phyloP scores from a whole-genome alignment of 2,113 vertebrate genomes.

The Hippocampus abdominalis region DNA sequence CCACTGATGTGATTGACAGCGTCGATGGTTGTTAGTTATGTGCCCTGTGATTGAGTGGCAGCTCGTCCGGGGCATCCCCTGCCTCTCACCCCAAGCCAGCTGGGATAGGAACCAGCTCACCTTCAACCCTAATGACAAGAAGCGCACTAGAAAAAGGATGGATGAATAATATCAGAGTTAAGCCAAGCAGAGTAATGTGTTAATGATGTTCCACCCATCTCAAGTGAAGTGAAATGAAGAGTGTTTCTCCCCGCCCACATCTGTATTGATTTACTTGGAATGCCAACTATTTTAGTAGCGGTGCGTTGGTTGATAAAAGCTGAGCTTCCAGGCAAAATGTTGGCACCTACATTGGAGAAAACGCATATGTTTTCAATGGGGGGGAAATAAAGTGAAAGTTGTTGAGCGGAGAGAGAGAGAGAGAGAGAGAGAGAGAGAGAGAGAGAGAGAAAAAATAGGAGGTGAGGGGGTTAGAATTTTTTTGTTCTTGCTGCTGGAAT shows the following conservation, averaged over 20 bases:
- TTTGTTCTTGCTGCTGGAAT: slow-evolving; percentile 35
- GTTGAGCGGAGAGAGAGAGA: slow-evolving; percentile 32
- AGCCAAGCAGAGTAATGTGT: background rate
- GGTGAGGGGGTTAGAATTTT: slow-evolving; percentile 50
- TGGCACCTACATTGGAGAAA: slow-evolving; percentile 50
- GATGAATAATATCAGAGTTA: background rate
- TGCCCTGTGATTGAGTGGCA: too few relatives aligned
- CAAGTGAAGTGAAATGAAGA: slow-evolving; percentile 16
- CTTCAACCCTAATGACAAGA: too few relatives aligned
- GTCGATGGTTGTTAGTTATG: too few relatives aligned
- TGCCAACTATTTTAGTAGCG: slow-evolving; percentile 57
- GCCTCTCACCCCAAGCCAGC: too few relatives aligned
- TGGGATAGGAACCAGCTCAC: too few relatives aligned
- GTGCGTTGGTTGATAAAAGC: slow-evolving; percentile 66
- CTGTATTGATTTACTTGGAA: slow-evolving; percentile 62
- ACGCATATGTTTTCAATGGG: slow-evolving; percentile 40
- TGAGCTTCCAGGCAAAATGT: slow-evolving; percentile 49
- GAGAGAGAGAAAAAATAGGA: slow-evolving; percentile 17
- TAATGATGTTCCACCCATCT: slow-evolving; percentile 8
- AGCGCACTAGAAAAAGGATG: background rate
- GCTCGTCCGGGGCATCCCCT: too few relatives aligned
- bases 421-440: slow-evolving; percentile 18
- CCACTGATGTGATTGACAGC: too few relatives aligned
- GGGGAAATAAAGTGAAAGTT: slow-evolving; percentile 43
- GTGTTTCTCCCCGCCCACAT: slow-evolving; percentile 42